Evolutionary conservation across 2,113 vertebrate species (phyloP).

Genomic region (Sclerurus mexicanus): DNA sequence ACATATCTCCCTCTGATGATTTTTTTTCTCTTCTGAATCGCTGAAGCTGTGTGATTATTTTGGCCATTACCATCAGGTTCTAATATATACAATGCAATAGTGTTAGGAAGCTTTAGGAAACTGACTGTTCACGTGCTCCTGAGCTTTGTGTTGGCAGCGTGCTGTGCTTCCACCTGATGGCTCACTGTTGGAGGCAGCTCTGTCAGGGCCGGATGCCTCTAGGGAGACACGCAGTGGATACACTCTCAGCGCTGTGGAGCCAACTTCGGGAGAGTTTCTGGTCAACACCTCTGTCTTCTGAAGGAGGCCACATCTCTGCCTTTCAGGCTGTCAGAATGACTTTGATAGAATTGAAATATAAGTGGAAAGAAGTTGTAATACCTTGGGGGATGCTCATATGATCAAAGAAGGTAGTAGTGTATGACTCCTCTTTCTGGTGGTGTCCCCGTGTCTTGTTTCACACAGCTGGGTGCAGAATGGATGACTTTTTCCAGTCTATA

Average conservation of each 20-base stretch:
- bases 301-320: background rate
- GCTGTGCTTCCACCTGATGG: background rate
- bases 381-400: background rate
- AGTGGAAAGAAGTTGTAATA: background rate
- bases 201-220: background rate
- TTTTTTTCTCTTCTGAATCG: background rate
- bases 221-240: background rate
- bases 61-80: background rate
- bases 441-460: background rate
- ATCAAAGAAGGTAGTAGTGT: background rate
- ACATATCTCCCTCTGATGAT: background rate
- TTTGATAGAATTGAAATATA: background rate
- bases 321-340: background rate
- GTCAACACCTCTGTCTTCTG: background rate
- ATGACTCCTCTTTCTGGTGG: background rate
- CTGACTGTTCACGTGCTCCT: background rate
- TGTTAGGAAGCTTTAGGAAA: background rate
- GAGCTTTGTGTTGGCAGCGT: background rate
- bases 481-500: background rate
- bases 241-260: accelerated
- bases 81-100: background rate
- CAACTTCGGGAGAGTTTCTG: background rate
- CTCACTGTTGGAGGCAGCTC: background rate
- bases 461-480: accelerated
- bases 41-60: background rate